These are phyloP conservation scores for Allobates femoralis DNA, from an alignment of 2,797 vertebrate genomes.

Conservation along the genomic window DNA sequence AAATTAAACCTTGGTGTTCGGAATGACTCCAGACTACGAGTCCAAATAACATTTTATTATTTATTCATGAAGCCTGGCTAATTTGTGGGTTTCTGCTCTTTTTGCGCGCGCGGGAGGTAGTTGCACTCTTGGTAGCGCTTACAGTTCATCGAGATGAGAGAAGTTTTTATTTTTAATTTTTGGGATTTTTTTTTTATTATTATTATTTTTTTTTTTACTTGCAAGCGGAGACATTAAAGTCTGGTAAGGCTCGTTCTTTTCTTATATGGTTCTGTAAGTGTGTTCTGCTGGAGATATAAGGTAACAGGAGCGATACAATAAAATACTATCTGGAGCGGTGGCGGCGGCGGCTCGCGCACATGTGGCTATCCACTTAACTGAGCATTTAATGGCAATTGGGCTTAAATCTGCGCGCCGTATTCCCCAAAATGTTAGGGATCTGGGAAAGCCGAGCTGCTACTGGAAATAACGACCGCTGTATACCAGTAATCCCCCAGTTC, in stretches of 20 bases:
- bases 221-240: constrained; percentile 22
- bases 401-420: neutral
- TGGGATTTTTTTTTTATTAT: neutral
- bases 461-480: constrained; percentile 3
- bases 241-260: constrained; percentile 27
- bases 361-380: constrained; percentile 26
- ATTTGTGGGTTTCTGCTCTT: constrained; percentile 61
- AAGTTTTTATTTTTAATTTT: constrained; percentile 9
- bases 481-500: neutral
- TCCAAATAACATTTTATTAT: constrained; percentile 64
- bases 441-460: neutral
- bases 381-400: constrained; percentile 2
- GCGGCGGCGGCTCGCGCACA: neutral
- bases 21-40: constrained; percentile 61
- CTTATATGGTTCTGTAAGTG: constrained; percentile 31
- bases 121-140: constrained; percentile 61
- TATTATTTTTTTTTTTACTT: constrained; percentile 1
- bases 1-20: constrained; percentile 64
- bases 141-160: constrained; percentile 46
- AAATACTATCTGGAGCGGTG: constrained; percentile 36
- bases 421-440: neutral
- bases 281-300: constrained; percentile 21
- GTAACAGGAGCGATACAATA: constrained; percentile 30
- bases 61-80: constrained; percentile 63
- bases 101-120: constrained; percentile 48